A percentile compares a stretch with the other conserved stretches of the same genome.
These are phyloP conservation scores for Spisula subtruncata DNA, from an alignment of 2,888 invertebrate genomes.

Conservation along the genomic window DNA sequence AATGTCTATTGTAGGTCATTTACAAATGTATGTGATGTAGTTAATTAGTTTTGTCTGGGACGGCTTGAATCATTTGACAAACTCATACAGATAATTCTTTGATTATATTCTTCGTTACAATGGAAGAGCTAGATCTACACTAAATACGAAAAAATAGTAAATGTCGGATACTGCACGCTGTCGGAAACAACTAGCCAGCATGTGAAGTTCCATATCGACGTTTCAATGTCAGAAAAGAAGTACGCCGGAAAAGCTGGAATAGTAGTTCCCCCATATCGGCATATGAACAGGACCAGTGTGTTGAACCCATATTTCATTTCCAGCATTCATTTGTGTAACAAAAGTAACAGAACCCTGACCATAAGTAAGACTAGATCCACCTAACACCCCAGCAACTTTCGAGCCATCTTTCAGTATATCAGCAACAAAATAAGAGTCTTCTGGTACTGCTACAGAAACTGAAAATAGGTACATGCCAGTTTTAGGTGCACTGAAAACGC, in stretches of 20 bases:
- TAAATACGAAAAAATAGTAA: no score
- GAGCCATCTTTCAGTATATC: background rate
- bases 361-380: background rate
- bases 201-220: no score
- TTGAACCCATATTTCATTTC: conserved; percentile 4
- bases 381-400: background rate
- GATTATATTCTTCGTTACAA: no score
- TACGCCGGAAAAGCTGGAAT: background rate
- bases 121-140: no score
- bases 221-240: background rate
- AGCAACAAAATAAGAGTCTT: background rate
- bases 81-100: no score
- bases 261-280: background rate
- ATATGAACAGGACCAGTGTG: background rate
- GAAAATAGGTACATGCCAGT: conserved; percentile 9
- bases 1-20: no score
- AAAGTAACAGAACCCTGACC: background rate
- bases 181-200: no score
- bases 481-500: background rate
- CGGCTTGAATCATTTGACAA: no score
- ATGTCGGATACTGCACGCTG: no score
- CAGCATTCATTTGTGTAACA: background rate
- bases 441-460: background rate
- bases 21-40: no score
- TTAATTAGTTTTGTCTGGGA: no score